Conservation (phyloP, 2,888 invertebrate genomes). For the Baccha elongata region DNA sequence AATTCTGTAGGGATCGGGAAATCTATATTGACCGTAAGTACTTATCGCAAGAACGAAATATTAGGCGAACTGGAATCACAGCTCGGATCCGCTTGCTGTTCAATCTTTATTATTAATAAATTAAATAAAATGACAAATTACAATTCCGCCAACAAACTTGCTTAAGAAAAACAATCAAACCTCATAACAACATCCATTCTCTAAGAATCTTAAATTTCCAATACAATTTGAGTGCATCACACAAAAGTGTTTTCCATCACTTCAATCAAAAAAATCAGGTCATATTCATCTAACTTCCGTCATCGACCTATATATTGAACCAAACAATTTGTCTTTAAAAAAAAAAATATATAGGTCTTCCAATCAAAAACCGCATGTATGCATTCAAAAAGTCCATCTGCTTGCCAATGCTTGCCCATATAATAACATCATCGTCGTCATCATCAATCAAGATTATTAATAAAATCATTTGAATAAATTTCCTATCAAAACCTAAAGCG, state of each 20-base stretch:
- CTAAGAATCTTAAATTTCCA: not conserved
- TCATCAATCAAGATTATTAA: constrained; percentile 60
- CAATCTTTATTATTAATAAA: too few species aligned
- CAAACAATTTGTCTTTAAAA: constrained; percentile 17
- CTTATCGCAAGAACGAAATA: too few species aligned
- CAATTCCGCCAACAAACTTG: too few species aligned
- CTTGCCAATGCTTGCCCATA: constrained; percentile 24
- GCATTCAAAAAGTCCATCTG: not conserved
- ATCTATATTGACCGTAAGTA: too few species aligned
- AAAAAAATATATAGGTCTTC: not conserved
- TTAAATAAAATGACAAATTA: too few species aligned
- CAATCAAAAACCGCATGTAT: constrained; percentile 1
- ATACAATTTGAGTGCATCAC: not conserved
- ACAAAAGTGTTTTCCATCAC: too few species aligned
- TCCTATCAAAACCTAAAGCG: constrained; percentile 25
- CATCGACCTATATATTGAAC: not conserved
- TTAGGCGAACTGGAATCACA: too few species aligned
- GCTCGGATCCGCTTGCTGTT: too few species aligned
- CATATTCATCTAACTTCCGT: constrained; percentile 22
- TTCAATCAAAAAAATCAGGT: constrained; percentile 4
- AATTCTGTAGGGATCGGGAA: too few species aligned
- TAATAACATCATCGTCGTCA: constrained; percentile 11
- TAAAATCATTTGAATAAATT: constrained; percentile 56
- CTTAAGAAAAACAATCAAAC: too few species aligned
- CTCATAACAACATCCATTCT: too few species aligned